phyloP scores from a whole-genome alignment of 2,888 invertebrate species.

The Drosophila putrida region DNA sequence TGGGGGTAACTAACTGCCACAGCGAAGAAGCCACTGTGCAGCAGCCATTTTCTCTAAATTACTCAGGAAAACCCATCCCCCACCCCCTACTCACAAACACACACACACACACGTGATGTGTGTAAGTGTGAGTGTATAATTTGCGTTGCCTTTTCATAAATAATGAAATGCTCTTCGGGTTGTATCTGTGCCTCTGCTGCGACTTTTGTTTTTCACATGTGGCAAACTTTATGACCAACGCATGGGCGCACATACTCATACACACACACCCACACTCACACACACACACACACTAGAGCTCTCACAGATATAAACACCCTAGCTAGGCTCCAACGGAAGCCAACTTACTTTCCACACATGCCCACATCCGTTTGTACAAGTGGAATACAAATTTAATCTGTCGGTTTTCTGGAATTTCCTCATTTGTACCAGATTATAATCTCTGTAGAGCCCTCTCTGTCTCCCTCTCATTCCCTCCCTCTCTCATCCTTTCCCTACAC shows the following conservation, averaged over 20 bases:
- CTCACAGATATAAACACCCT: conserved; percentile 7
- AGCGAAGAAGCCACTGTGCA: conserved; percentile 47
- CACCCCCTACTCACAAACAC: conserved; percentile 7
- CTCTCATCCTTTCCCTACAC: background rate
- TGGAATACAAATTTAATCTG: conserved; percentile 76
- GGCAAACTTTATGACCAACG: conserved; percentile 49
- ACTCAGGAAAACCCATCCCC: conserved; percentile 31
- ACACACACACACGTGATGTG: conserved; percentile 8
- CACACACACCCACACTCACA: conserved; percentile 1
- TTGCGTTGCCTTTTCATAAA: conserved; percentile 72
- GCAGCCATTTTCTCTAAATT: conserved; percentile 67
- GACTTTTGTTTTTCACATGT: conserved; percentile 56
- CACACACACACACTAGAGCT: background rate
- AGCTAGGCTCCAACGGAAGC: conserved; percentile 32
- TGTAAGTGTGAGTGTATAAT: conserved; percentile 59
- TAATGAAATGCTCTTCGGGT: conserved; percentile 60
- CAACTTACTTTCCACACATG: conserved; percentile 59
- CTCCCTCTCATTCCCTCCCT: background rate
- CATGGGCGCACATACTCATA: conserved; percentile 23
- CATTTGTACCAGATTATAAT: conserved; percentile 74
- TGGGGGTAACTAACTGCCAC: conserved; percentile 52
- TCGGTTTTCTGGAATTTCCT: conserved; percentile 71
- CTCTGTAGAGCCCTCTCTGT: conserved; percentile 14
- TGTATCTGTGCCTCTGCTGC: conserved; percentile 45
- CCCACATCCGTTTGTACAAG: conserved; percentile 60